Evolutionary conservation across 2,888 invertebrate species (phyloP).

Genomic region (Diaperis boleti): DNA sequence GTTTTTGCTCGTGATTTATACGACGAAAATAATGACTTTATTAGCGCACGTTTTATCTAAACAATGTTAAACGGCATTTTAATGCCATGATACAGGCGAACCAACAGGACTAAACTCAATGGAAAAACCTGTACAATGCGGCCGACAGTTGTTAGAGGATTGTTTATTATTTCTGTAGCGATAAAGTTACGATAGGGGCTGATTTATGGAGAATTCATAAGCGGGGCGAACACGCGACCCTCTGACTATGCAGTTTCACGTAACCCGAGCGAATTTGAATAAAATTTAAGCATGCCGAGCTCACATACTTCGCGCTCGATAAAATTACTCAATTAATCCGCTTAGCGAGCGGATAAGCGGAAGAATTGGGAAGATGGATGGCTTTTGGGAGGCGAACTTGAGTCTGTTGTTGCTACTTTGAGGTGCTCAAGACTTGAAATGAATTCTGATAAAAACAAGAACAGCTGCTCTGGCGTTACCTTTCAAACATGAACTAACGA

Average conservation of each 20-base stretch:
- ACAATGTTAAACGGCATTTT: constrained; percentile 41
- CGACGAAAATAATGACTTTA: constrained; percentile 37
- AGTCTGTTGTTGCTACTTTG: too few species aligned
- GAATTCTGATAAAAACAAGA: too few species aligned
- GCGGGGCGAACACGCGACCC: constrained; percentile 28
- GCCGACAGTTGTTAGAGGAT: constrained; percentile 38
- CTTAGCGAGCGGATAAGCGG: constrained; percentile 1
- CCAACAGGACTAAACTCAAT: constrained; percentile 21
- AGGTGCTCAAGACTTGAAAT: too few species aligned
- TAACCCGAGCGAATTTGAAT: constrained; percentile 33
- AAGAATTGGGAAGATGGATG: background rate
- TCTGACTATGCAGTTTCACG: constrained; percentile 27
- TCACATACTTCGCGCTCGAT: constrained; percentile 10
- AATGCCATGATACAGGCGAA: constrained; percentile 35
- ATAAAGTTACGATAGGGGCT: constrained; percentile 33
- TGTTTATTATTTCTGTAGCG: constrained; percentile 40
- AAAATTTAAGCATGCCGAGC: constrained; percentile 35
- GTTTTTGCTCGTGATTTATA: constrained; percentile 21
- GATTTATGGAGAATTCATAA: constrained; percentile 36
- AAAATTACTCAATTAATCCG: constrained; percentile 33
- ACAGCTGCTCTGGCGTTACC: too few species aligned
- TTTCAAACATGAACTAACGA: too few species aligned
- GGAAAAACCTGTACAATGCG: constrained; percentile 39
- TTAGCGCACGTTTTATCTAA: constrained; percentile 38
- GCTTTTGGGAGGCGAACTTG: too few species aligned